Evolutionary conservation across 2,113 vertebrate species (phyloP), one percentile per base, ranked within the genome.

Genomic region (Peromyscus californicus): DNA sequence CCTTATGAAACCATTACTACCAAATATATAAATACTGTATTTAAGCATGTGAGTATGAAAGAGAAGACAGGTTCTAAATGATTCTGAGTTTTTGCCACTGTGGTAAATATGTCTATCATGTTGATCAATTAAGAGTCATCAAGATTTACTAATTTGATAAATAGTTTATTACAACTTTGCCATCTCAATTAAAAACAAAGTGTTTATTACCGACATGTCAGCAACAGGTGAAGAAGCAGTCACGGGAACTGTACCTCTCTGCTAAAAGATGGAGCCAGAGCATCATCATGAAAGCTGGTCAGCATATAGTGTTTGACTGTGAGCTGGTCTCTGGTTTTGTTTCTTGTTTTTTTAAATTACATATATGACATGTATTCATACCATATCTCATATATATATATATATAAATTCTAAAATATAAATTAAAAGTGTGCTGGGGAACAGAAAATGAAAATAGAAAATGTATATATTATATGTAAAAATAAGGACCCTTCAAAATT

Each of bases 111-210:
- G 6, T 97, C 82, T 90, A 65, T 36, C 16, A 21, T 72, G n/a
- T 91, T 94, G 74, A 76, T 94, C 70, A 95, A 89, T 75, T 92
- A 67, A 93, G 74, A 83, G 21, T 80, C 26, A 91, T 74, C 45
- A 85, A 65, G 45, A 42, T 42, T 51, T 51, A 42, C 42, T n/a
- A 79, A 67, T 91, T 79, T 79, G 75, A n/a, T 79, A 13, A 91
- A 6, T 54, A 93, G 12, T 87, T 96, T 72, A 65, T 16, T 88
- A 39, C 33, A 88, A 33, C 84, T 92, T 92, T 88, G 9, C 89
- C 65, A 61, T 92, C 63, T 75, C 57, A 70, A 42, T 78, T 80
- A 45, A 33, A 69, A 94, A 36, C 15, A n/a, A 54, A 57, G 39
- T 72, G 12, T 59, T 82, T 54, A 94, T 10, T 22, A 91, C 39